These are phyloP conservation scores for Ruditapes philippinarum DNA, from an alignment of 1,140 invertebrate genomes.

Conservation along the genomic window DNA sequence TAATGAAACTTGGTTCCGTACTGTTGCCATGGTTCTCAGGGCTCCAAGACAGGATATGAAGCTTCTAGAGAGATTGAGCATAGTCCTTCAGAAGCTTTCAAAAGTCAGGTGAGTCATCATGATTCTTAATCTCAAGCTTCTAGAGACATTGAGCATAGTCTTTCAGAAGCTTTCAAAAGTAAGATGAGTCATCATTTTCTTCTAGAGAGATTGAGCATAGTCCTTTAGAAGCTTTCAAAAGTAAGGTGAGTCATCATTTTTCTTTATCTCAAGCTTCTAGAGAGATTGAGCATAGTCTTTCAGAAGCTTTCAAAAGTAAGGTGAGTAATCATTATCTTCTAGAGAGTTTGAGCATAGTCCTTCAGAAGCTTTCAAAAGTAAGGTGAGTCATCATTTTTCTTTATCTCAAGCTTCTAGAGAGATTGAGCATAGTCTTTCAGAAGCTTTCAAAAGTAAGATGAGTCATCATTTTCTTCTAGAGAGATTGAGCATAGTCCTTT, in stretches of 20 bases:
- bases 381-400: conserved; percentile 70
- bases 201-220: conserved; percentile 85
- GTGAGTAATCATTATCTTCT: no score
- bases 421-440: no score
- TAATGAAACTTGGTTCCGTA: conserved; percentile 85
- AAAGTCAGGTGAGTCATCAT: conserved; percentile 80
- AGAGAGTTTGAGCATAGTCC: conserved; percentile 85
- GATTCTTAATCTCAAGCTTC: not conserved
- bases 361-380: conserved; percentile 86
- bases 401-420: not conserved
- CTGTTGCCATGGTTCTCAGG: conserved; percentile 83
- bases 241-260: conserved; percentile 74
- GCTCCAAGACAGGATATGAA: conserved; percentile 82
- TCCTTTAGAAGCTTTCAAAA: conserved; percentile 86
- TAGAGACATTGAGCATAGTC: no score
- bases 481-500: conserved; percentile 85
- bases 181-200: no score
- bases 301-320: no score
- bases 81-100: conserved; percentile 86
- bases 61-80: conserved; percentile 85
- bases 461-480: no score
- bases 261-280: not conserved
- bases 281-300: no score
- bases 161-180: no score
- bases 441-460: no score